phyloP scores from a whole-genome alignment of 2,797 vertebrate species.

The Cyclura pinguis region DNA sequence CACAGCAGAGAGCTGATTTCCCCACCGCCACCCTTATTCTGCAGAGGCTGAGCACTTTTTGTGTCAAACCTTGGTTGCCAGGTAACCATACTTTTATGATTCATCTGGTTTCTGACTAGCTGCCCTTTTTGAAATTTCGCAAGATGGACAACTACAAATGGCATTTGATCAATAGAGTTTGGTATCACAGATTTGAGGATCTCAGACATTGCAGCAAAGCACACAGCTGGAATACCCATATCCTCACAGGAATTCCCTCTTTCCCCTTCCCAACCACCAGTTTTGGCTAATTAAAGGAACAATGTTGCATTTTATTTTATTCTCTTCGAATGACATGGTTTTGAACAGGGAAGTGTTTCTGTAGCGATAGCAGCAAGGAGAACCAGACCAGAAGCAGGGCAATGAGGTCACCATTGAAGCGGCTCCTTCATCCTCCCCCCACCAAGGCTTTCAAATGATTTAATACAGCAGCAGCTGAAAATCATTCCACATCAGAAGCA shows the following conservation, averaged over 20 bases:
- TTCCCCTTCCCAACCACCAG: conserved; percentile 63
- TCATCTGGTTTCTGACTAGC: conserved; percentile 59
- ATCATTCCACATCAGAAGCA: conserved; percentile 95
- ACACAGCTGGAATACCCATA: conserved; percentile 48
- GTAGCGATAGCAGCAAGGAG: conserved; percentile 74
- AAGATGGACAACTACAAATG: conserved; percentile 39
- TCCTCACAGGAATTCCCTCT: conserved; percentile 40
- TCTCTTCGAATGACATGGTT: conserved; percentile 56
- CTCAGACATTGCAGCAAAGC: conserved; percentile 31
- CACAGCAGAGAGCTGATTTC: conserved; percentile 2
- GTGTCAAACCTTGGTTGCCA: background rate
- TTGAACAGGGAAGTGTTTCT: conserved; percentile 74
- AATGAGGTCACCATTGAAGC: conserved; percentile 78
- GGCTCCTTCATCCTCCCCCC: conserved; percentile 63
- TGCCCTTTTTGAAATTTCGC: conserved; percentile 48
- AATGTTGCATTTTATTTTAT: conserved; percentile 64
- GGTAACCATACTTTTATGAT: conserved; percentile 46
- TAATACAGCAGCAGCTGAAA: conserved; percentile 76
- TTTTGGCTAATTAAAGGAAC: conserved; percentile 71
- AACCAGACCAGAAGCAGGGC: conserved; percentile 83
- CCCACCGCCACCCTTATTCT: background rate
- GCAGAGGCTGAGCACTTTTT: conserved; percentile 32
- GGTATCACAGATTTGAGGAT: conserved; percentile 56
- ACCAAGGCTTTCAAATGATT: conserved; percentile 76
- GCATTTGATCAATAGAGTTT: conserved; percentile 55